Conservation (phyloP, 1,140 invertebrate genomes). For the Drosophila malerkotliana region DNA sequence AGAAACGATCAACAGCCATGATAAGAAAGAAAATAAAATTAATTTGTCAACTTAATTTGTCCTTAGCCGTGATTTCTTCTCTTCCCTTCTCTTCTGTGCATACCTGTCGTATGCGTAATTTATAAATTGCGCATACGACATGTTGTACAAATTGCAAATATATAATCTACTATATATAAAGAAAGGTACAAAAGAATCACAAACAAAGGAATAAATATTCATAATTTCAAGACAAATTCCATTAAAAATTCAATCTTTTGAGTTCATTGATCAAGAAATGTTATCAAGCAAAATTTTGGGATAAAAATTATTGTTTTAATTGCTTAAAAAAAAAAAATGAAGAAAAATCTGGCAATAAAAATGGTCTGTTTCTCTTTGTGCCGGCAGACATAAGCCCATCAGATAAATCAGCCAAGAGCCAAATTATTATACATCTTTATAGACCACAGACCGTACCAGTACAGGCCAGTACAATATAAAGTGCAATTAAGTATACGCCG, state of each 20-base stretch:
- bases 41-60: slow-evolving; percentile 43
- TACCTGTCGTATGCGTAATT: slow-evolving; percentile 73
- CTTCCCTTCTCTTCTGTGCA: slow-evolving; percentile 24
- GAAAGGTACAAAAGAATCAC: slow-evolving; percentile 5
- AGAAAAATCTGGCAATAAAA: slow-evolving; percentile 2
- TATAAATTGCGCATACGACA: slow-evolving; percentile 56
- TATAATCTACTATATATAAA: too few relatives aligned
- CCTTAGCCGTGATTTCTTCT: slow-evolving; percentile 54
- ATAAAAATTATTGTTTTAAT: slow-evolving; percentile 21
- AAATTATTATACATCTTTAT: slow-evolving; percentile 12
- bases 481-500: slow-evolving; percentile 65
- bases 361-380: slow-evolving; percentile 15
- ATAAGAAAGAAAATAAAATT: slow-evolving; percentile 44
- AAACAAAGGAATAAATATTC: neutral
- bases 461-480: slow-evolving; percentile 5
- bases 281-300: slow-evolving; percentile 3
- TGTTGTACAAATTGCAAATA: slow-evolving; percentile 8
- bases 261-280: slow-evolving; percentile 26
- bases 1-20: slow-evolving; percentile 43
- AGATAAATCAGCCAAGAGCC: slow-evolving; percentile 36
- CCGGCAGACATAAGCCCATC: neutral
- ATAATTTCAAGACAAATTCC: neutral
- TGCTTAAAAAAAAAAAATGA: slow-evolving; percentile 15
- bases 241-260: neutral
- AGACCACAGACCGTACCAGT: neutral